Base-by-base conservation (phyloP, 2,113 vertebrate species). In the Rutilus rutilus region DNA sequence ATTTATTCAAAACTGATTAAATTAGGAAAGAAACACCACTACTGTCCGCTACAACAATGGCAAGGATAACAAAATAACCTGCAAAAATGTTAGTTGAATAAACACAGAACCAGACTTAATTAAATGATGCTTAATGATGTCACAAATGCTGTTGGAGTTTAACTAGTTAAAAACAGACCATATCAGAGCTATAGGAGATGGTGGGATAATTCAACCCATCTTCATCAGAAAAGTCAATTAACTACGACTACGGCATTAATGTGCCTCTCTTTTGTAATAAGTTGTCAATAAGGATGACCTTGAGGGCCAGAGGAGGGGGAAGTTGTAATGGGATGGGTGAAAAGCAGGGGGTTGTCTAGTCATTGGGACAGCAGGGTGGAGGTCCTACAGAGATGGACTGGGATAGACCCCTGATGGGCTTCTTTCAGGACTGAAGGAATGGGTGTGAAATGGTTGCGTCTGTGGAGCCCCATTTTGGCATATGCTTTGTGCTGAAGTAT, bases 241-340 rank as follows among this genome's bases (percentile, higher is more conserved):
- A 33, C 45, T 64, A 3, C 25, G 1, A 42, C 14, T 65, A 65
- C 42, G 25, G 25, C 42, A 76, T 21, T 30, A 33, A 67, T 52
- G 42, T 52, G 45, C 62, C 50, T 82, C 27, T 64, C 89, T 89
- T 89, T 93, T 89, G 88, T 90, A 87, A 84, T 67, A n/a, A 91
- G 91, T 87, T 89, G 85, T 92, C 91, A 93, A 82, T 86, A 30
- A 86, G 54, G 82, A 64, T 91, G 91, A 93, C 91, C 88, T 93
- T 91, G 83, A 82, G 87, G 60, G 73, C 83, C 39, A 42, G 67
- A 81, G 82, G 82, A 89, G 88, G 84, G 33, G 79, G 84, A 82
- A 71, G 79, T n/a, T 65, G 69, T 47, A 11, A 82, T 27, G 39
- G 82, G 47, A 82, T 11, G 7, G 25, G 80, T n/a, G 76, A 79